Conservation (phyloP, 2,888 invertebrate genomes). For the Diaphora mendica region DNA sequence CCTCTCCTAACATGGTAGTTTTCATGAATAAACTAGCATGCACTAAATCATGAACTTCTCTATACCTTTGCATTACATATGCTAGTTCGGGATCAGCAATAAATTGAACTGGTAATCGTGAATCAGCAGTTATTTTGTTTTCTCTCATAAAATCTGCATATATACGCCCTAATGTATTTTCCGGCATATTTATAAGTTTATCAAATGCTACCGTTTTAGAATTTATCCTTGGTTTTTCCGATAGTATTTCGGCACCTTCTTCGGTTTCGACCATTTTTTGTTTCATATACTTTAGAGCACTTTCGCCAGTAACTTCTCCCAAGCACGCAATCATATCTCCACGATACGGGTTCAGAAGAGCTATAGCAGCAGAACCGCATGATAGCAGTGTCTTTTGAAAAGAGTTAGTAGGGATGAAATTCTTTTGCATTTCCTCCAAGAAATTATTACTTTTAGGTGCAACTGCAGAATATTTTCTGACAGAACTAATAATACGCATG, state of each 20-base stretch:
- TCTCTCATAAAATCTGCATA: slow-evolving; percentile 94
- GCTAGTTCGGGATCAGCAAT: slow-evolving; percentile 95
- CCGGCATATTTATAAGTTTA: slow-evolving; percentile 89
- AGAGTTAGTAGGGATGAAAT: slow-evolving; percentile 88
- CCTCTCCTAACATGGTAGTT: slow-evolving; percentile 95
- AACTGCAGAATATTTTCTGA: slow-evolving; percentile 54
- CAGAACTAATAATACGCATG: slow-evolving; percentile 51
- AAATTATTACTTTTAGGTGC: slow-evolving; percentile 75
- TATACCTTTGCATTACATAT: slow-evolving; percentile 98
- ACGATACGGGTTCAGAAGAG: slow-evolving; percentile 92
- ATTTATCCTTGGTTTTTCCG: slow-evolving; percentile 94
- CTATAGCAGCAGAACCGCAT: slow-evolving; percentile 94
- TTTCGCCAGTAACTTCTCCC: slow-evolving; percentile 95
- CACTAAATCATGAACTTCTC: slow-evolving; percentile 98
- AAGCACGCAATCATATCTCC: slow-evolving; percentile 98
- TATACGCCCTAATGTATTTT: slow-evolving; percentile 93
- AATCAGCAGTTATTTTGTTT: slow-evolving; percentile 97
- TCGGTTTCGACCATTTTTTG: slow-evolving; percentile 90
- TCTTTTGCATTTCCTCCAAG: slow-evolving; percentile 87
- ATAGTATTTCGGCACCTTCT: slow-evolving; percentile 92
- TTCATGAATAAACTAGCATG: slow-evolving; percentile 97
- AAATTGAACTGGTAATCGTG: slow-evolving; percentile 95
- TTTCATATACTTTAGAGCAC: slow-evolving; percentile 90
- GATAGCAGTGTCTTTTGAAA: slow-evolving; percentile 93
- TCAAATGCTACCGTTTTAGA: slow-evolving; percentile 92